A percentile compares a stretch with the other conserved stretches of the same genome.
phyloP scores from a whole-genome alignment of 2,797 vertebrate species.

The Pseudomugil tenellus region DNA sequence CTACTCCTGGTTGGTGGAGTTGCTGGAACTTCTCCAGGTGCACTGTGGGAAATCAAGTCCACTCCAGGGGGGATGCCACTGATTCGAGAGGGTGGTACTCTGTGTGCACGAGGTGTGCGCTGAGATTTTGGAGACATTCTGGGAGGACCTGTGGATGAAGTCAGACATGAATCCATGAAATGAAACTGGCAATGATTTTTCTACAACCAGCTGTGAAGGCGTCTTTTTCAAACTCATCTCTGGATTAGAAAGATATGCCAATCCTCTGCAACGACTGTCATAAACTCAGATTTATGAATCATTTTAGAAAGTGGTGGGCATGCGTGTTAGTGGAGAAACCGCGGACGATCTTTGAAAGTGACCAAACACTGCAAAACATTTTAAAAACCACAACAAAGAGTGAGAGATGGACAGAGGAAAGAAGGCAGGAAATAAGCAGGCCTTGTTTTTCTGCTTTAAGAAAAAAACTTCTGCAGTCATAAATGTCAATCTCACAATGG shows the following conservation, averaged over 20 bases:
- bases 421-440: slow-evolving; percentile 17
- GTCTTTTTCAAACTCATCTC: slow-evolving; percentile 17
- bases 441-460: not conserved
- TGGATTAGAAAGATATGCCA: slow-evolving; percentile 8
- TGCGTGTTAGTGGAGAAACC: slow-evolving; percentile 62
- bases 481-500: not conserved
- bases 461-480: slow-evolving; percentile 22
- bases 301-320: slow-evolving; percentile 42
- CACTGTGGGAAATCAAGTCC: slow-evolving; percentile 92
- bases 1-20: slow-evolving; percentile 89
- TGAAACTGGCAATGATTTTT: slow-evolving; percentile 4
- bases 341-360: slow-evolving; percentile 29
- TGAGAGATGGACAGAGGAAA: slow-evolving; percentile 13
- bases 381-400: slow-evolving; percentile 48
- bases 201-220: slow-evolving; percentile 2
- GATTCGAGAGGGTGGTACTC: slow-evolving; percentile 91
- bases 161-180: slow-evolving; percentile 8
- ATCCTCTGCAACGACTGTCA: slow-evolving; percentile 1
- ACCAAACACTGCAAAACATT: slow-evolving; percentile 49
- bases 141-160: slow-evolving; percentile 87
- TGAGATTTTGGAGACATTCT: slow-evolving; percentile 99
- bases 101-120: slow-evolving; percentile 93
- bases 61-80: slow-evolving; percentile 87
- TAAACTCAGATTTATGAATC: slow-evolving; percentile 12
- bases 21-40: slow-evolving; percentile 87